phyloP scores from a whole-genome alignment of 92 coral and sea anemone genomes.

The Bergia sp. region DNA sequence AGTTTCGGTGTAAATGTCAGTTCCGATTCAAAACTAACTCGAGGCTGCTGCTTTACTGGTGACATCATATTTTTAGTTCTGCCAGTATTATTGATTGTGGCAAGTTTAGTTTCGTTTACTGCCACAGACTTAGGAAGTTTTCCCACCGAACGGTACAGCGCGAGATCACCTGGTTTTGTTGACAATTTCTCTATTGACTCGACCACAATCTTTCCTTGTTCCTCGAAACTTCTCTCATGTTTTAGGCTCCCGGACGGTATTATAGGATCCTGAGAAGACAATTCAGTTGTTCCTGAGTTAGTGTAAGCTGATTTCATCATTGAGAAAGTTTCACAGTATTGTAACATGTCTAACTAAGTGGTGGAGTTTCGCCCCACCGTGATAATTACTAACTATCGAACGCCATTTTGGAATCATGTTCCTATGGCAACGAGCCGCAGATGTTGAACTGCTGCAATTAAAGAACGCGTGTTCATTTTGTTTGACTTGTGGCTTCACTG shows the following conservation, averaged over 20 bases:
- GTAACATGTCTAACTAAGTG: slow-evolving; percentile 78
- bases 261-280: slow-evolving; percentile 62
- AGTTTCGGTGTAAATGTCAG: slow-evolving; percentile 95
- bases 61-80: slow-evolving; percentile 73
- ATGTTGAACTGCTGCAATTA: background rate
- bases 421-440: slow-evolving; percentile 63
- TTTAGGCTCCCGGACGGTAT: slow-evolving; percentile 22
- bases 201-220: slow-evolving; percentile 54
- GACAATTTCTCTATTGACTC: slow-evolving; percentile 66
- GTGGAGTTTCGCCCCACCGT: slow-evolving; percentile 51
- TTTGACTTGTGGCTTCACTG: background rate
- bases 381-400: slow-evolving; percentile 47
- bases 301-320: slow-evolving; percentile 75
- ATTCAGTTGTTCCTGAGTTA: slow-evolving; percentile 64
- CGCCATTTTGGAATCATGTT: slow-evolving; percentile 87
- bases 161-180: slow-evolving; percentile 75
- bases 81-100: slow-evolving; percentile 58
- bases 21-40: slow-evolving; percentile 82
- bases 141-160: slow-evolving; percentile 63
- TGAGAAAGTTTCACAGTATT: slow-evolving; percentile 88
- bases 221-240: slow-evolving; percentile 46
- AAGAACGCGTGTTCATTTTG: background rate
- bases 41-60: slow-evolving; percentile 59
- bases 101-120: slow-evolving; percentile 60
- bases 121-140: slow-evolving; percentile 41